Conservation (phyloP, 1,140 invertebrate species). For the Centruroides sculpturatus region DNA sequence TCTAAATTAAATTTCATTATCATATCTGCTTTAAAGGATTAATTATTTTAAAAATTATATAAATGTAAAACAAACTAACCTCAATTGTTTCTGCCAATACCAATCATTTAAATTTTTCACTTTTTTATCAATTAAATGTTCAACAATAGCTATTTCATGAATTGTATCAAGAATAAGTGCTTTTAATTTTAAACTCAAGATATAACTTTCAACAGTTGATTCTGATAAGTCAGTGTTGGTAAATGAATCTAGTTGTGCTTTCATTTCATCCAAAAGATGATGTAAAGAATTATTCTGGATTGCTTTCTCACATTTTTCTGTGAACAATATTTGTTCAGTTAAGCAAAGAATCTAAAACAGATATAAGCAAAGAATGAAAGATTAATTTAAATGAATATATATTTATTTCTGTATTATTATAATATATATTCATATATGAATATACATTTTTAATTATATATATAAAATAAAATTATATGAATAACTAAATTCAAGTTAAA, state of each 20-base stretch:
- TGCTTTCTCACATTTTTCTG: constrained; percentile 61
- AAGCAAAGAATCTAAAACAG: constrained; percentile 50
- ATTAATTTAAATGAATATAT: too few relatives aligned
- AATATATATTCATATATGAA: too few relatives aligned
- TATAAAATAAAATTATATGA: too few relatives aligned
- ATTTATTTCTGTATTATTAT: too few relatives aligned
- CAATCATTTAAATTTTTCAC: constrained; percentile 46
- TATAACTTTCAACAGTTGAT: constrained; percentile 5
- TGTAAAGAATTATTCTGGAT: constrained; percentile 49
- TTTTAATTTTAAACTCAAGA: constrained; percentile 49
- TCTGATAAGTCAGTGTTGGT: constrained; percentile 35
- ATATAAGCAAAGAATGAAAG: background rate
- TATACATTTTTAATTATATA: too few relatives aligned
- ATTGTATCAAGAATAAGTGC: constrained; percentile 85
- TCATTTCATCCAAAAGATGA: constrained; percentile 32
- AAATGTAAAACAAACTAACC: constrained; percentile 35
- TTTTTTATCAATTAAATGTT: constrained; percentile 52
- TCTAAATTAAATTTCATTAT: too few relatives aligned
- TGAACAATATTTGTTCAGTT: constrained; percentile 57
- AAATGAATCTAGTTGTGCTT: constrained; percentile 45
- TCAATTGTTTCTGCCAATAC: constrained; percentile 91
- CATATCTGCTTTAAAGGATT: too few relatives aligned
- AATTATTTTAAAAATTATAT: background rate
- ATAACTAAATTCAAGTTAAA: too few relatives aligned
- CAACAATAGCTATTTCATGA: constrained; percentile 70